Base-by-base conservation (phyloP, 2,888 invertebrate species). In the Ophion ventricosus region DNA sequence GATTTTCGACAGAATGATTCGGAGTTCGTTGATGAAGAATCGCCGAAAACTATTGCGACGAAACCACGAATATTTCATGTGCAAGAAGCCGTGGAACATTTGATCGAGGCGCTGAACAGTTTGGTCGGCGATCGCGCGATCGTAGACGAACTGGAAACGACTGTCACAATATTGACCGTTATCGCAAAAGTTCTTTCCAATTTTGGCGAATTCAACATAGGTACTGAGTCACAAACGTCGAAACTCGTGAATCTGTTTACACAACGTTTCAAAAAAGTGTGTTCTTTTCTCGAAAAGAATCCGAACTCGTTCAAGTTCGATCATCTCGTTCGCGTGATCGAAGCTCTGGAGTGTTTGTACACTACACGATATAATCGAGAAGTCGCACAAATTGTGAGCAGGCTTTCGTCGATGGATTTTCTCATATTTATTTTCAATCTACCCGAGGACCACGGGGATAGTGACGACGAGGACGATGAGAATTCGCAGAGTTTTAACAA, bases 131-230 rank as follows among this genome's bases (percentile, higher is more conserved):
- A 43, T 59, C 40, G 75, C 4, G 69, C 63, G 40, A 56, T 10
- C 8, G 69, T 40, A 0, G 84, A 89, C 26, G 88, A 88, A 66
- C 40, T 90, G 5, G 82, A 83, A 69, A 79, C 29, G 0, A 67
- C 84, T 17, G 87, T 92, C n/a, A 87, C 86, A 20, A 90, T 90
- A 79, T 80, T 89, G 5, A 78, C 90, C 0, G 75, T 91, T 3
- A 43, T 91, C 10, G 89, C 89, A 4, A 90, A 89, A 88, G 66
- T 90, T 7, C 35, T 88, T 3, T 89, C 92, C 3, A 88, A 89
- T 79, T 85, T 92, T 23, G 88, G 81, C 49, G 84, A 87, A 80
- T 84, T 91, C 14, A 89, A 89, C 25, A 84, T 91, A 43, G 40
- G 29, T 7, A 25, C 73, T 4, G 73, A 82, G 17, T 1, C 23